Conservation (phyloP, 2,797 vertebrate genomes). For the Acropternis orthonyx region DNA sequence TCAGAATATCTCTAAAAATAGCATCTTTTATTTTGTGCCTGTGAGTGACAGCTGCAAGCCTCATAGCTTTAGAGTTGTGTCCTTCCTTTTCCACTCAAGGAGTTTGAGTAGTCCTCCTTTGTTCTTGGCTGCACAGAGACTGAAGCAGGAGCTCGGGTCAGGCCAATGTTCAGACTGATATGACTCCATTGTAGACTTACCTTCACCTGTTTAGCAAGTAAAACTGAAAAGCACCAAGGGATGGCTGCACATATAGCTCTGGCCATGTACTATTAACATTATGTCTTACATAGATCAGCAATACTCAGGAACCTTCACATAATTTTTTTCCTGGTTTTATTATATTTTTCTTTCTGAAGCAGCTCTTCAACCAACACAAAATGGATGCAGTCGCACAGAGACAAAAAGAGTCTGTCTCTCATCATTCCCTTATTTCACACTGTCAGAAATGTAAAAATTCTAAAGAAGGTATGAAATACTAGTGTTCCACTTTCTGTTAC, state of each 20-base stretch:
- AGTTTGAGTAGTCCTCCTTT: not conserved
- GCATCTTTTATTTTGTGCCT: not conserved
- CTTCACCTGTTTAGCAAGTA: not conserved
- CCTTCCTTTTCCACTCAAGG: not conserved
- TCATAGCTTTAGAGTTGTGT: not conserved
- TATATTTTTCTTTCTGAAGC: not conserved
- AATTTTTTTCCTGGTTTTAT: not conserved
- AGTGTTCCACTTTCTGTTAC: constrained; percentile 37
- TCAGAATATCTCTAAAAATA: not conserved
- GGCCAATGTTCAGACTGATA: not conserved
- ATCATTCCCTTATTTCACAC: not conserved
- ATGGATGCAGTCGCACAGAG: not conserved
- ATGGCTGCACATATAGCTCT: not conserved
- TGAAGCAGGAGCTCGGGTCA: not conserved
- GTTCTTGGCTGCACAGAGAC: not conserved
- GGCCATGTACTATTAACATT: not conserved
- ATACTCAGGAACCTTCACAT: not conserved
- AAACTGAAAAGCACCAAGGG: not conserved
- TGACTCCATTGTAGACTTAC: not conserved
- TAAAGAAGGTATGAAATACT: not conserved
- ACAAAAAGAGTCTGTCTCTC: not conserved
- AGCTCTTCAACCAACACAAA: not conserved
- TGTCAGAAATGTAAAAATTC: not conserved
- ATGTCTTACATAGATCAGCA: not conserved
- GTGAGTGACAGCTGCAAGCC: not conserved